A percentile compares a stretch with the other conserved stretches of the same genome.
Conservation (phyloP, 2,888 invertebrate species). For the Volucella inanis region DNA sequence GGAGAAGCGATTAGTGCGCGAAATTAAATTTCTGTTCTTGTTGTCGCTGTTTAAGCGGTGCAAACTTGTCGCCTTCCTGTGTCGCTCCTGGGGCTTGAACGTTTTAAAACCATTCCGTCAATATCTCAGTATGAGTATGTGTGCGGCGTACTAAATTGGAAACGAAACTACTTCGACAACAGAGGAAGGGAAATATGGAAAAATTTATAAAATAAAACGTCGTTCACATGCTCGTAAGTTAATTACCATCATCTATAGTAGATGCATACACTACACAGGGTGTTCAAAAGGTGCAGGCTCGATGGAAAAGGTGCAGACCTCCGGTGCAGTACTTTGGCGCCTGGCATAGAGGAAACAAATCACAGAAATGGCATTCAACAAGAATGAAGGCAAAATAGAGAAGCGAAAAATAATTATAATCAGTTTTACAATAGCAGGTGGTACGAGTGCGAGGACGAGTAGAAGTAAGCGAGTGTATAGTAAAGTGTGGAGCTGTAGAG, state of each 20-base stretch:
- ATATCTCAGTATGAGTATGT: background rate
- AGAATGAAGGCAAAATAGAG: constrained; percentile 11
- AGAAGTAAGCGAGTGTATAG: no score
- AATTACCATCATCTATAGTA: constrained; percentile 47
- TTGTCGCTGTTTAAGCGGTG: constrained; percentile 8
- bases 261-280: background rate
- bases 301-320: no score
- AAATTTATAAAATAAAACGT: background rate
- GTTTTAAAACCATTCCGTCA: background rate
- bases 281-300: no score
- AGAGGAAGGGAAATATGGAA: no score
- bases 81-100: constrained; percentile 35
- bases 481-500: constrained; percentile 3
- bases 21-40: constrained; percentile 60
- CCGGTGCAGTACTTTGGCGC: constrained; percentile 31
- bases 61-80: constrained; percentile 54
- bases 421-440: constrained; percentile 59
- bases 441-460: background rate
- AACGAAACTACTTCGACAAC: constrained; percentile 12
- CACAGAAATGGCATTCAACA: constrained; percentile 22
- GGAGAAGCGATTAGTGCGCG: constrained; percentile 49
- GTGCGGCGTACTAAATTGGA: constrained; percentile 11
- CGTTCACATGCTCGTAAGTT: constrained; percentile 30
- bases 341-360: constrained; percentile 28
- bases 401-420: constrained; percentile 54